Base-by-base conservation (phyloP, 2,888 invertebrate genomes). In the Chymomyza fuscimana region DNA sequence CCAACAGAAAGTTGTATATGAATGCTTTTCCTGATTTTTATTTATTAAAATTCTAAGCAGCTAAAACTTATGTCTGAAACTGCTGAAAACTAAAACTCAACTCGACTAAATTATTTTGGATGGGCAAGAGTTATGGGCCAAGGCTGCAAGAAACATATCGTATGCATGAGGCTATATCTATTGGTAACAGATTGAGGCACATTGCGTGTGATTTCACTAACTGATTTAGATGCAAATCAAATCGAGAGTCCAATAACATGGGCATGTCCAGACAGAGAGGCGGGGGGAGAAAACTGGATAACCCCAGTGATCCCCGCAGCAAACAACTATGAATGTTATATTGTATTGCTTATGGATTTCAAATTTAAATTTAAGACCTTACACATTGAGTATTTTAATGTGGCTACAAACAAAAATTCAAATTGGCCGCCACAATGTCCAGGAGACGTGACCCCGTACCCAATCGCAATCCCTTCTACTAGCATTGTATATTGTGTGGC, bases 351-450 rank as follows among this genome's bases (percentile, higher is more conserved):
- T 89, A 87, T 89, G 81, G 81, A 80, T 87, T 84, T 87, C 86
- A 89, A 85, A 87, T 86, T 80, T 80, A 87, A 88, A 89, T 90
- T 89, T 89, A 90, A 90, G 89, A 90, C 83, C 86, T 90, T 87
- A 81, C 80, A 83, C 85, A 86, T 85, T 86, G 90, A 90, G 89
- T 89, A 90, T 89, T 89, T 90, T 87, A 89, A 90, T 90, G 90
- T 88, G 86, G 71, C 75, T 71, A 77, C 80, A 75, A 84, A 80
- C 86, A 83, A 85, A 29, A 87, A 77, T 79, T 82, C 76, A 76
- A 87, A 87, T 82, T 77, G 83, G 79, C 83, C 80, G 80, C 67
- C 70, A 46, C 66, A 29, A 54, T 54, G 40, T 22, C 56, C 19
- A 56, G 60, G 29, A 59, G 46, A 46, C 72, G 70, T 63, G 62